Evolutionary conservation across 2,888 invertebrate species (phyloP), one percentile per base, ranked within the genome.

Genomic region (Eupithecia insigniata): DNA sequence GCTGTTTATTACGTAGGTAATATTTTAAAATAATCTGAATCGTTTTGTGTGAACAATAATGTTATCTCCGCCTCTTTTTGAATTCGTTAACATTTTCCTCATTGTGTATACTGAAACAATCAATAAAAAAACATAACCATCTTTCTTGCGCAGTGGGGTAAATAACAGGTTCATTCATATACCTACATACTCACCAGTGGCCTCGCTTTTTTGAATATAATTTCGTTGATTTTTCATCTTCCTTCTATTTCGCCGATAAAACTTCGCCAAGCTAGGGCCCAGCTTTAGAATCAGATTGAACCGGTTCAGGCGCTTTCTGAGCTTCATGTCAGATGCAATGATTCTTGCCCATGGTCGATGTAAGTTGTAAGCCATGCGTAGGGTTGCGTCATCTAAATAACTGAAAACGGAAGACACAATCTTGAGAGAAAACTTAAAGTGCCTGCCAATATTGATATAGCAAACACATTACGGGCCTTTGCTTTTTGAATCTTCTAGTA

Each of bases 231-330:
- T 85, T 36, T 80, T 87, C 51, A 82, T 34, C 78, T 79, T 82
- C 71, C 76, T 88, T 74, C 79, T 87, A 77, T 87, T 88, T 76
- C 78, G 84, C 73, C 81, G 87, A 70, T 87, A 80, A 75, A 87
- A 90, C 73, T 81, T 87, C 0, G 87, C 90, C 67, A 91, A 79
- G 34, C 76, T 85, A 6, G 92, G 91, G 0, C 93, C 93, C 30
- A 90, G 74, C 77, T 81, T 87, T 22, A 88, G 76, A 14, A 84
- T 82, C 69, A 92, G 77, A 70, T 92, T 89, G 61, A 92, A 92
- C 61, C 83, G 82, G 73, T 90, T 89, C 1, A 93, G 82, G 26
- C 89, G 85, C 60, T 77, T 84, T 66, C 83, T 85, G 18, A 93
- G 80, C 65, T 77, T 85, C 74, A 78, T 88, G 74, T 90, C 85